These are phyloP conservation scores for Rhadina sibilatrix DNA, from an alignment of 2,113 vertebrate genomes.

Conservation along the genomic window DNA sequence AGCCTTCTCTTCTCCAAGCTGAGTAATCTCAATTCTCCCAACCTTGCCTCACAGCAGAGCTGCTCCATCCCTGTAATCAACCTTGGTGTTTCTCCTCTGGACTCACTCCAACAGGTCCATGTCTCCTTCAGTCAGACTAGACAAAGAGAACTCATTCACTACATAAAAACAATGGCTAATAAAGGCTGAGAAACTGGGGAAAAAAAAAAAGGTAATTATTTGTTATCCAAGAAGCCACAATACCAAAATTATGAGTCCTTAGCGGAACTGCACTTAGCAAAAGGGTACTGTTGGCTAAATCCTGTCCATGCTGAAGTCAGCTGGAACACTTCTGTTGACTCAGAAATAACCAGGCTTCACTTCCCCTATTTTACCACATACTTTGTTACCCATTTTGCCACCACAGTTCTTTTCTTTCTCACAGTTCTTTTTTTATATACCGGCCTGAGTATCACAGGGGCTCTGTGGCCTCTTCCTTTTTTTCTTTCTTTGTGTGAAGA, in stretches of 20 bases:
- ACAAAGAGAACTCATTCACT: neutral
- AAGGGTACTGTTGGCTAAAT: neutral
- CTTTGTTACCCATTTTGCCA: neutral
- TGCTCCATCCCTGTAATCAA: neutral
- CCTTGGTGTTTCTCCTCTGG: neutral
- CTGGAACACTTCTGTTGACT: neutral
- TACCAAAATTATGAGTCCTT: neutral
- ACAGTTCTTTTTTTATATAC: neutral
- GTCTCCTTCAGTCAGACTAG: neutral
- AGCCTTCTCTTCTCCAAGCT: neutral
- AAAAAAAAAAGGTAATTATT: neutral
- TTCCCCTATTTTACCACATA: neutral
- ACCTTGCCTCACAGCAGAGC: neutral
- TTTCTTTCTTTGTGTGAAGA: neutral
- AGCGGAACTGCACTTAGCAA: neutral
- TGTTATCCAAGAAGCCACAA: neutral
- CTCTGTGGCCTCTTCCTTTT: neutral
- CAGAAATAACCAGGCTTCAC: neutral
- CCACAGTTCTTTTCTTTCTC: neutral
- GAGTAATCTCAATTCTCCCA: neutral
- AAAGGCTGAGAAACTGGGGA: neutral
- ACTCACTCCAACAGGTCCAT: neutral
- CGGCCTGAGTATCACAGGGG: neutral
- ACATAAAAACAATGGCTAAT: neutral
- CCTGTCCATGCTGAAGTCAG: neutral